Evolutionary conservation across 1,140 invertebrate species (phyloP).

Genomic region (Physella acuta): DNA sequence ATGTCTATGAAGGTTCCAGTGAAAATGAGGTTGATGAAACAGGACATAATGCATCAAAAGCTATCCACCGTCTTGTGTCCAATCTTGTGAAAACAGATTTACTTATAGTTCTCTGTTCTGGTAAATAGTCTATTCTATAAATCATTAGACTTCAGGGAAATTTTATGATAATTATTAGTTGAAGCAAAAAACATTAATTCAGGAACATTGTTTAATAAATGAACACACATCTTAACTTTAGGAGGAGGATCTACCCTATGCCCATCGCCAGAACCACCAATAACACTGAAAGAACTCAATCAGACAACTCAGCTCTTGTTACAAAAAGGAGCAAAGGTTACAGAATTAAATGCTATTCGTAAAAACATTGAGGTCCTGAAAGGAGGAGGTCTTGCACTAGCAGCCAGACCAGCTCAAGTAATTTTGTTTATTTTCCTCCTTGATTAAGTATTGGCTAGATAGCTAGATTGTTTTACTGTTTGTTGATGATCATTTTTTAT

Average conservation of each 20-base stretch:
- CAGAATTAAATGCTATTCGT: constrained; percentile 85
- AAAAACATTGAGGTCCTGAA: constrained; percentile 85
- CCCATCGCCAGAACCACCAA: constrained; percentile 71
- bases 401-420: constrained; percentile 70
- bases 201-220: too few species aligned
- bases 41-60: constrained; percentile 69
- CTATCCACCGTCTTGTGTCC: constrained; percentile 72
- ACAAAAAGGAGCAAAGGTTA: constrained; percentile 80
- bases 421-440: not conserved
- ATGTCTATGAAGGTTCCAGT: constrained; percentile 69
- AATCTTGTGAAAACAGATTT: constrained; percentile 68
- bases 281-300: constrained; percentile 78
- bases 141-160: too few species aligned
- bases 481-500: not conserved
- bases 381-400: constrained; percentile 79
- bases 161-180: too few species aligned
- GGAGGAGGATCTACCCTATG: constrained; percentile 94
- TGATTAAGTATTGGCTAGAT: too few species aligned
- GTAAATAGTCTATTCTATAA: constrained; percentile 37
- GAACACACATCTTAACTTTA: too few species aligned
- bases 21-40: constrained; percentile 78
- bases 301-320: constrained; percentile 73
- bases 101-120: constrained; percentile 69
- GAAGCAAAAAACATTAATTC: too few species aligned
- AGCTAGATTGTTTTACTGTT: not conserved